Evolutionary conservation across 2,888 invertebrate genomes (phyloP), one percentile per base, ranked within the genome.

Genomic region (Arrhopalites spinosus): DNA sequence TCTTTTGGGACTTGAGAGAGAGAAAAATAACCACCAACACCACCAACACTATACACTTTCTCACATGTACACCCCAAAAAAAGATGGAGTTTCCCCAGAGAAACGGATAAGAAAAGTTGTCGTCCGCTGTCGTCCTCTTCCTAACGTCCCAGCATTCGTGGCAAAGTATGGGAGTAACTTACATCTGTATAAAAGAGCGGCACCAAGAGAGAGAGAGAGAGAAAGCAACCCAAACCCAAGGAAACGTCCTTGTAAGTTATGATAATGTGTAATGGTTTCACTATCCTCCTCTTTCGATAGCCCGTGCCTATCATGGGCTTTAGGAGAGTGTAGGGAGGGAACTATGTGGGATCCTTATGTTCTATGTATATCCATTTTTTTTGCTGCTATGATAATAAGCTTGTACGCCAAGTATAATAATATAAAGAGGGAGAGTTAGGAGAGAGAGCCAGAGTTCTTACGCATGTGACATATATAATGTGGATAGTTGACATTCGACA

Each of bases 201-300:
- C n/a, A 11, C 1, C 8, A 53, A 50, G n/a, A 50, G 50, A 13
- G 50, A 50, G 50, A 50, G 50, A 17, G 50, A 50, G 50, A 50
- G 64, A n/a, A 30, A 68, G 56, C 36, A n/a, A 53, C n/a, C n/a
- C n/a, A 5, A 70, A 66, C 43, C 45, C 70, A 66, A 71, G 74
- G 78, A 77, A 75, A 73, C 59, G 72, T 56, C 45, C 69, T 50
- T 20, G 75, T 76, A 76, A 78, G 76, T 78, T 78, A 78, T 76
- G 78, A 72, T 78, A 78, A 78, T 78, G 76, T 78, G 69, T 72
- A 75, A 76, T 76, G 74, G 76, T 36, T 56, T 70, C 70, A 56
- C 70, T 56, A 70, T 53, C 56, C 70, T 36, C 43, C 36, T n/a
- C 3, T n/a, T 64, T 64, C 43, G 3, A 17, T 43, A 20, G 20